Percentiles rank a stretch among this genome's conserved stretches.
Evolutionary conservation across 2,113 vertebrate genomes (phyloP).

Genomic region (Semicossyphus pulcher): DNA sequence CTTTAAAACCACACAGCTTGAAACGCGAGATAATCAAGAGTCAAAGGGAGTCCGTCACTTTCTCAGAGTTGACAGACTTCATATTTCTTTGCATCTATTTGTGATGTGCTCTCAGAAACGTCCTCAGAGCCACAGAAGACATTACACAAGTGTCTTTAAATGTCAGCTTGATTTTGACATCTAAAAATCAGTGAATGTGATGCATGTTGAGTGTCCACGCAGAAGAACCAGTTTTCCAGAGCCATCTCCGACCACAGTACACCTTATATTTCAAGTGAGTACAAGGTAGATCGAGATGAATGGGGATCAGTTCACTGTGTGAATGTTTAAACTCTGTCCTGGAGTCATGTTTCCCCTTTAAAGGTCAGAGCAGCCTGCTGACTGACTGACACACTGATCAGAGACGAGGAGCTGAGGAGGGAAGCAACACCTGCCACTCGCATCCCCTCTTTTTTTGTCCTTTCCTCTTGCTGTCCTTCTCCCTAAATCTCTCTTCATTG

Average conservation of each 20-base stretch:
- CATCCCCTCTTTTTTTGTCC: not conserved
- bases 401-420: not conserved
- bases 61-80: too few relatives aligned
- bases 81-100: too few relatives aligned
- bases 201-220: too few relatives aligned
- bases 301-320: not conserved
- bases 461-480: not conserved
- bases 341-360: constrained; percentile 30
- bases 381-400: constrained; percentile 13
- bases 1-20: too few relatives aligned
- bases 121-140: too few relatives aligned
- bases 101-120: too few relatives aligned
- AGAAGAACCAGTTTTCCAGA: not conserved
- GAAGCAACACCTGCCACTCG: not conserved
- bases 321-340: constrained; percentile 11
- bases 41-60: too few relatives aligned
- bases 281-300: not conserved
- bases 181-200: too few relatives aligned
- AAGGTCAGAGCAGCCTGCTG: constrained; percentile 17
- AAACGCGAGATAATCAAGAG: too few relatives aligned
- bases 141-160: too few relatives aligned
- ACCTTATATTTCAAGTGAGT: too few relatives aligned
- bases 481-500: not conserved
- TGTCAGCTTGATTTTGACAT: too few relatives aligned
- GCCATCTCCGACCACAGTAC: not conserved